These are phyloP conservation scores for Dasysyrphus tricinctus DNA, from an alignment of 2,888 invertebrate genomes.

Conservation along the genomic window DNA sequence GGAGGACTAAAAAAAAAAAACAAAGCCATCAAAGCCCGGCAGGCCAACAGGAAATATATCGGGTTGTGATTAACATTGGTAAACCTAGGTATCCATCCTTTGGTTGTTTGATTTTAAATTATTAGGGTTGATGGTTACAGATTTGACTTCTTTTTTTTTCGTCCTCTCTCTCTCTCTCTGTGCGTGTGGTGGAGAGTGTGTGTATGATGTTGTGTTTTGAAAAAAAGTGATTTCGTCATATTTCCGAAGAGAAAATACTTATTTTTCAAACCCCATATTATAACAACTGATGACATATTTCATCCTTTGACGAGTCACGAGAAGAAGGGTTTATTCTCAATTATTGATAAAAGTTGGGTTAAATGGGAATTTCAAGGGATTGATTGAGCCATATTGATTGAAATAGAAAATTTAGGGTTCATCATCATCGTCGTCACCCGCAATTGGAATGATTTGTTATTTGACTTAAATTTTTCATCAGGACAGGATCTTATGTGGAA, in stretches of 20 bases:
- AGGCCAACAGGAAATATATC: slow-evolving; percentile 63
- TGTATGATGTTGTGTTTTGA: background rate
- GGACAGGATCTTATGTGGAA: background rate
- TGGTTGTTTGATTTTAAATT: slow-evolving; percentile 67
- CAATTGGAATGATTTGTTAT: background rate
- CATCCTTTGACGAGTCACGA: background rate
- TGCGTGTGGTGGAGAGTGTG: too few relatives aligned
- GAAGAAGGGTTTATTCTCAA: slow-evolving; percentile 16
- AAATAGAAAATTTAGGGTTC: slow-evolving; percentile 2
- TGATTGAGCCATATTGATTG: slow-evolving; percentile 20
- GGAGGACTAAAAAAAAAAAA: slow-evolving; percentile 25
- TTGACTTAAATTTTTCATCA: background rate
- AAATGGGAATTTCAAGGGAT: background rate
- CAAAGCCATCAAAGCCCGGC: slow-evolving; percentile 2
- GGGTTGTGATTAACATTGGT: slow-evolving; percentile 61
- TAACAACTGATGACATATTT: slow-evolving; percentile 36
- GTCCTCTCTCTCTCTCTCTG: too few relatives aligned
- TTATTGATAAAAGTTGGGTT: slow-evolving; percentile 36
- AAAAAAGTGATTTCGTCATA: slow-evolving; percentile 45
- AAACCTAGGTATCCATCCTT: slow-evolving; percentile 44
- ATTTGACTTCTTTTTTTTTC: background rate
- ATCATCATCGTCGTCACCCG: background rate
- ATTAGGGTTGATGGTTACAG: slow-evolving; percentile 21
- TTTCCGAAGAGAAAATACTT: slow-evolving; percentile 37
- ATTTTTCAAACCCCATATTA: slow-evolving; percentile 7